A percentile compares a stretch with the other conserved stretches of the same genome.
phyloP scores from a whole-genome alignment of 2,797 vertebrate species.

The Falco peregrinus region DNA sequence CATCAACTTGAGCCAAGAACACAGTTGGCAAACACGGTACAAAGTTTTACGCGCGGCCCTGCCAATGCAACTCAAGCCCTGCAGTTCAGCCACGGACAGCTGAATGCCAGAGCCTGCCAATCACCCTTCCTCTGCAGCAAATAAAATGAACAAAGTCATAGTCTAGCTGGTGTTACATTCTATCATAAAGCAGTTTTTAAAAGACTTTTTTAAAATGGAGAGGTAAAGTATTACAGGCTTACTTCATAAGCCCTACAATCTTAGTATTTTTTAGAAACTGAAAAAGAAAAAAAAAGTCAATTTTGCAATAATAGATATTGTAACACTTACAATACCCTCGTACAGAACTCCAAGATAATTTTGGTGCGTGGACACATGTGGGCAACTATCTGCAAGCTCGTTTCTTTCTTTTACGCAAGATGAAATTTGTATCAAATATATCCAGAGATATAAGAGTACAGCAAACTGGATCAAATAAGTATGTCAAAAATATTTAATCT shows the following conservation, averaged over 20 bases:
- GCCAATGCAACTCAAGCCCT: conserved; percentile 42
- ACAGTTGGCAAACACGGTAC: conserved; percentile 26
- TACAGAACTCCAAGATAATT: not conserved
- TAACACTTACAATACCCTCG: not conserved
- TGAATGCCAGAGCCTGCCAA: conserved; percentile 17
- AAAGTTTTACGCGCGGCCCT: conserved; percentile 8
- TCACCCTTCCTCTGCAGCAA: not conserved
- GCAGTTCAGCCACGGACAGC: conserved; percentile 27
- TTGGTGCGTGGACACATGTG: fast-evolving
- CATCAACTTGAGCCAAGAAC: conserved; percentile 50
- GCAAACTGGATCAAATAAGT: not conserved
- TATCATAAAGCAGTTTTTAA: not conserved
- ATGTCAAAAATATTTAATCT: not conserved
- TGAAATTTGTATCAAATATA: not conserved
- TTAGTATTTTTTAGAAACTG: not conserved
- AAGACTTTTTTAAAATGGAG: not conserved
- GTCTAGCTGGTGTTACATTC: not conserved
- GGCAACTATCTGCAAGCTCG: not conserved
- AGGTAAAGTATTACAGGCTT: not conserved
- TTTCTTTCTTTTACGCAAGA: not conserved
- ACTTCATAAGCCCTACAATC: not conserved
- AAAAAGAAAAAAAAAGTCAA: not conserved
- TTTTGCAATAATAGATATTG: not conserved
- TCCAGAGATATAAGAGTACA: not conserved
- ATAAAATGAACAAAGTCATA: not conserved